Percentiles rank a stretch among this genome's conserved stretches.
Conservation (phyloP, 2,113 vertebrate genomes). For the Pampusana beccarii region DNA sequence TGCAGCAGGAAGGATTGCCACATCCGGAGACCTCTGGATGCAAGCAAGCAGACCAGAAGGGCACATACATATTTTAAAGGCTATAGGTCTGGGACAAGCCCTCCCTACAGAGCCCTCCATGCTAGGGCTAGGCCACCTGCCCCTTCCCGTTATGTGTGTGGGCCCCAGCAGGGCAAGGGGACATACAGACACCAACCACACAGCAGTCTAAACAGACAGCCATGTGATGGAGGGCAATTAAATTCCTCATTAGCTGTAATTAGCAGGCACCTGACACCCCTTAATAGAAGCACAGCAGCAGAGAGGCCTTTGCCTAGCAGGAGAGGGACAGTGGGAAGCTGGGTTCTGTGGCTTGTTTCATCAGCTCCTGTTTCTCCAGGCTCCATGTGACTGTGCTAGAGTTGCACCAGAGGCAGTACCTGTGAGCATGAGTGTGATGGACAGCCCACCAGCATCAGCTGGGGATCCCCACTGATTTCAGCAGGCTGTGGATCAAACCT, state of each 20-base stretch:
- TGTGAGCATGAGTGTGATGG: rapidly evolving
- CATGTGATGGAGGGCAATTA: background rate
- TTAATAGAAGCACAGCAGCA: background rate
- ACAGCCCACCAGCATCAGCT: rapidly evolving
- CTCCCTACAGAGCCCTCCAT: background rate
- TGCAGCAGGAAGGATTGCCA: background rate
- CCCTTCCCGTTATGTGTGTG: background rate
- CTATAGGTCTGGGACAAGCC: background rate
- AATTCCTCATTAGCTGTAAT: constrained; percentile 37
- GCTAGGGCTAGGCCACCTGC: background rate
- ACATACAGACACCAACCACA: background rate
- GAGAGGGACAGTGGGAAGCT: background rate
- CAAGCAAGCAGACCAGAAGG: background rate
- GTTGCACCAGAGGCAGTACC: background rate
- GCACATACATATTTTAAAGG: background rate
- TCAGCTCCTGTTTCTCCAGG: rapidly evolving
- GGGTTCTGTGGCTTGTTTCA: background rate
- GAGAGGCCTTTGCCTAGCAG: background rate
- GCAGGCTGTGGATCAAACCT: background rate
- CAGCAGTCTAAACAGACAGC: background rate
- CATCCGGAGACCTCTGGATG: background rate
- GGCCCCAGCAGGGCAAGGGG: background rate
- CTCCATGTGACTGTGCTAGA: background rate
- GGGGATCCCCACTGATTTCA: rapidly evolving
- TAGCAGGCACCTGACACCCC: constrained; percentile 38